These are phyloP conservation scores for Tetragnatha versicolor DNA, from an alignment of 1,140 invertebrate species.

Conservation along the genomic window DNA sequence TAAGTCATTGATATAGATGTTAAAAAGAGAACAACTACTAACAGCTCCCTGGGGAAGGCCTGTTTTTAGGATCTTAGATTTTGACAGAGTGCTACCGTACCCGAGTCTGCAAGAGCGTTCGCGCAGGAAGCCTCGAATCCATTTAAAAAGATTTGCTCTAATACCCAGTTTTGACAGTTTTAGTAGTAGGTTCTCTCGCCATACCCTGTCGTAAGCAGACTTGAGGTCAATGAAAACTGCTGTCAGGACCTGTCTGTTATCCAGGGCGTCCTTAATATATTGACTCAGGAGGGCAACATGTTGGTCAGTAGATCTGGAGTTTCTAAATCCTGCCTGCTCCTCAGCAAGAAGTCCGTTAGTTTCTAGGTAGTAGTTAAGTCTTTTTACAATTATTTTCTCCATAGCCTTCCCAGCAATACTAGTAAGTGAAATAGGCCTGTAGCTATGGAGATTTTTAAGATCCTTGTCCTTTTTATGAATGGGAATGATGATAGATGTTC, in stretches of 20 bases:
- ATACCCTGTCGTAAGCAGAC: conserved; percentile 17
- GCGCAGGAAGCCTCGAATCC: conserved; percentile 1
- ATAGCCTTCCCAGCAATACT: conserved; percentile 11
- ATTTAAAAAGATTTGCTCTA: neutral
- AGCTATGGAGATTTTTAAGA: neutral
- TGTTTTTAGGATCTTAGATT: neutral
- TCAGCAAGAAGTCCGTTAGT: neutral
- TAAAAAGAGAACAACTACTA: neutral
- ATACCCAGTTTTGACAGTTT: conserved; percentile 13
- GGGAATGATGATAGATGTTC: conserved; percentile 1
- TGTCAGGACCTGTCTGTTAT: conserved; percentile 11
- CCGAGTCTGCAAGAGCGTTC: conserved; percentile 7
- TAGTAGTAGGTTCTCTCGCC: neutral
- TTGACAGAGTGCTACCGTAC: neutral
- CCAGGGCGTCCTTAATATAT: conserved; percentile 7
- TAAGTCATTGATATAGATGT: conserved; percentile 38
- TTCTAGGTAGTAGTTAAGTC: conserved; percentile 7
- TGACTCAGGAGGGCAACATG: conserved; percentile 4
- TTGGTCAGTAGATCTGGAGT: conserved; percentile 1
- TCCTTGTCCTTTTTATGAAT: conserved; percentile 23
- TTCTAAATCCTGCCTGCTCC: conserved; percentile 8
- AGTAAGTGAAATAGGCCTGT: conserved; percentile 8
- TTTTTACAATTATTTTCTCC: conserved; percentile 6
- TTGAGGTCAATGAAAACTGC: conserved; percentile 22
- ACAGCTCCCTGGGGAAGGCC: conserved; percentile 19